These are phyloP conservation scores for Chloroclysta siterata DNA, from an alignment of 2,888 invertebrate species.

Conservation along the genomic window DNA sequence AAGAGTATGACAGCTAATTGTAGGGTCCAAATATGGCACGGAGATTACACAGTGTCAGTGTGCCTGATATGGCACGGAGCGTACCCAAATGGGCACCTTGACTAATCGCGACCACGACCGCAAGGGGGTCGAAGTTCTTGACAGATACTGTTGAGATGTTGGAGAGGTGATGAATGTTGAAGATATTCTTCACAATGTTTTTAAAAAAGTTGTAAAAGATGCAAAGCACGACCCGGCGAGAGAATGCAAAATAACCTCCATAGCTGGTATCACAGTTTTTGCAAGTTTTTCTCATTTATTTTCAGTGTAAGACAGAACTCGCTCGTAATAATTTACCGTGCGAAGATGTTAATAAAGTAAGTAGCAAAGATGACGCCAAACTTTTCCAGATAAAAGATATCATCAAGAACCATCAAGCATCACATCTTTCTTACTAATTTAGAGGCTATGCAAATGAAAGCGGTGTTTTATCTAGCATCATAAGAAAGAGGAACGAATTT, in stretches of 20 bases:
- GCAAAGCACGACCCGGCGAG: background rate
- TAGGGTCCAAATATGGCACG: constrained; percentile 68
- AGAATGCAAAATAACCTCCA: background rate
- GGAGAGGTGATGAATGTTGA: constrained; percentile 42
- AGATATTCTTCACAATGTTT: constrained; percentile 22
- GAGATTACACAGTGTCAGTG: constrained; percentile 69
- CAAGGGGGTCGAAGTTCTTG: constrained; percentile 59
- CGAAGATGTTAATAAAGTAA: background rate
- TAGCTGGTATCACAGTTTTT: background rate
- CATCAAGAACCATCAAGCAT: constrained; percentile 49
- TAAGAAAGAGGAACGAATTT: constrained; percentile 53
- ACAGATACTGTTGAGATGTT: constrained; percentile 51
- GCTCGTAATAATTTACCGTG: constrained; percentile 11
- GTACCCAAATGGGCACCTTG: constrained; percentile 72
- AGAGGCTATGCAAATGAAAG: constrained; percentile 55
- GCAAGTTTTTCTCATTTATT: background rate
- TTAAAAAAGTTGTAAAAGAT: background rate
- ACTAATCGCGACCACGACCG: constrained; percentile 71
- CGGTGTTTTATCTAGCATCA: constrained; percentile 52
- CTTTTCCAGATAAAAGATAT: constrained; percentile 34
- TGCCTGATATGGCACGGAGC: constrained; percentile 63
- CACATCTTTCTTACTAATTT: constrained; percentile 55
- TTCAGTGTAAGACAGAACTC: constrained; percentile 4
- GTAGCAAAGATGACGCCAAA: constrained; percentile 9
- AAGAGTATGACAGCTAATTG: constrained; percentile 76